Percentiles rank a stretch among this genome's conserved stretches.
Conservation (phyloP, 2,797 vertebrate genomes). For the Arrhamphus sclerolepis region DNA sequence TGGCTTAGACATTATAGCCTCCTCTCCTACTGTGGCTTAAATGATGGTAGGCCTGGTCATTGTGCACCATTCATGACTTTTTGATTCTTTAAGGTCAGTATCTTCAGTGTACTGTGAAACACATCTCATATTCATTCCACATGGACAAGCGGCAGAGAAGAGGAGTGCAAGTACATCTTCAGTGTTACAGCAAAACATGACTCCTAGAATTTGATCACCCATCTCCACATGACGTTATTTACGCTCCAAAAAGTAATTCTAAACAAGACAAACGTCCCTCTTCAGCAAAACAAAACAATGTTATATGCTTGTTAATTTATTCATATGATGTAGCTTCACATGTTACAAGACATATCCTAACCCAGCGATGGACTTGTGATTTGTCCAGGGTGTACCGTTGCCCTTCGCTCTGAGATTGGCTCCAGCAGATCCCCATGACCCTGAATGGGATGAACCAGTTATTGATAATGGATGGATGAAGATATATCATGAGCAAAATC, state of each 20-base stretch:
- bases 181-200: constrained; percentile 17
- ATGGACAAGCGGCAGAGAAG: constrained; percentile 36
- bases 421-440: no score
- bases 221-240: constrained; percentile 29
- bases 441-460: no score
- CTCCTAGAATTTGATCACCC: no score
- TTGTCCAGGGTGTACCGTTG: no score
- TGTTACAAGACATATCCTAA: no score
- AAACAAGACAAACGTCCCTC: constrained; percentile 3
- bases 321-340: no score
- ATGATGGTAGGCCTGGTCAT: constrained; percentile 29
- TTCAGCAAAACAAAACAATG: no score
- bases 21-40: constrained; percentile 18
- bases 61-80: constrained; percentile 31
- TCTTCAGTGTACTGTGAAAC: constrained; percentile 45
- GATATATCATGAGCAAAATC: no score
- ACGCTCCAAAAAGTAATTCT: constrained; percentile 16
- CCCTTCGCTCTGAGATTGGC: no score
- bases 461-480: no score
- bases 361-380: no score
- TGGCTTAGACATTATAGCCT: constrained; percentile 19
- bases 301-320: no score
- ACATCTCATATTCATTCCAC: constrained; percentile 54
- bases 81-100: constrained; percentile 10
- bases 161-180: constrained; percentile 46